These are phyloP conservation scores for Sturmia bella DNA, from an alignment of 2,888 invertebrate species.

Conservation along the genomic window DNA sequence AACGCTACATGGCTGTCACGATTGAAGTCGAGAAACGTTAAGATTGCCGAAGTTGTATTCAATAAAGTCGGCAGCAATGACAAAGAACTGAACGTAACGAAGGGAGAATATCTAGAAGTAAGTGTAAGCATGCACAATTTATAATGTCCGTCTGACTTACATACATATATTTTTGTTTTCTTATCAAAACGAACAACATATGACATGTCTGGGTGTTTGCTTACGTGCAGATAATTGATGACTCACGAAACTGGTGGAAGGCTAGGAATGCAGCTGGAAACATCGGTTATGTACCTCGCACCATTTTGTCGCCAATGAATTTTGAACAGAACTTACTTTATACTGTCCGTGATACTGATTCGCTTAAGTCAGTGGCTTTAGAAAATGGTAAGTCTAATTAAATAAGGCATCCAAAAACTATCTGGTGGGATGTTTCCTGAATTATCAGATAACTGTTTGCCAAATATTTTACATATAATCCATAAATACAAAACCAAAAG, in stretches of 20 bases:
- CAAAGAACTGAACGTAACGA: slow-evolving; percentile 96
- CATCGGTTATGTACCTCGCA: slow-evolving; percentile 97
- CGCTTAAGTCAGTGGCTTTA: slow-evolving; percentile 73
- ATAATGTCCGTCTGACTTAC: too few relatives aligned
- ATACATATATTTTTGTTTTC: background rate
- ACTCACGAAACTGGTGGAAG: slow-evolving; percentile 99
- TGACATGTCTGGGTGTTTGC: background rate
- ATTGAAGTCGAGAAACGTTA: slow-evolving; percentile 86
- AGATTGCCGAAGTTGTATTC: slow-evolving; percentile 94
- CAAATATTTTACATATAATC: too few relatives aligned
- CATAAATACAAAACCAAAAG: too few relatives aligned
- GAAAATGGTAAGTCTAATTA: slow-evolving; percentile 68
- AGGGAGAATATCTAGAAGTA: slow-evolving; percentile 98
- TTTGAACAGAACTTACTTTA: slow-evolving; percentile 74
- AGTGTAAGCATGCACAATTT: slow-evolving; percentile 64
- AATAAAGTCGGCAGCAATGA: slow-evolving; percentile 97
- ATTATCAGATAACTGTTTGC: too few relatives aligned
- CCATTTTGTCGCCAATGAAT: slow-evolving; percentile 89
- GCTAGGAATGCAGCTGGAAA: slow-evolving; percentile 92
- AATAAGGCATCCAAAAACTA: too few relatives aligned
- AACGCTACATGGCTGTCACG: slow-evolving; percentile 86
- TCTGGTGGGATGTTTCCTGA: too few relatives aligned
- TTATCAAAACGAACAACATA: background rate
- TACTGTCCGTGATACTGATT: slow-evolving; percentile 76
- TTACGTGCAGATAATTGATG: slow-evolving; percentile 90